Evolutionary conservation across 2,113 vertebrate species (phyloP).

Genomic region (Psittacara wagleri): DNA sequence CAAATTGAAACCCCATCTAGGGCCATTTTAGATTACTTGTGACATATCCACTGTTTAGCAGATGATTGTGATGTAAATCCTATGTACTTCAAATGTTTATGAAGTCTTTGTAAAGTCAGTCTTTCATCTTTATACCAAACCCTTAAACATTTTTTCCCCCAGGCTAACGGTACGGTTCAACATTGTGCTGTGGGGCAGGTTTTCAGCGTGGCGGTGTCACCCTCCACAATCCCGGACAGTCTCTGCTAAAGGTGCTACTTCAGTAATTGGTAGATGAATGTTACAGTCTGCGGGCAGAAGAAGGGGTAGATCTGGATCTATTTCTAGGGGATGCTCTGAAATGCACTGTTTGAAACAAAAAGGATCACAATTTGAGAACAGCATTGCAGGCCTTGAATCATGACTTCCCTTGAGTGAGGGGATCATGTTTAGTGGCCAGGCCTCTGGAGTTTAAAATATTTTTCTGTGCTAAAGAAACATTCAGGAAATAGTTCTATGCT

Average conservation of each 20-base stretch:
- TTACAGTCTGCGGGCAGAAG: slow-evolving; percentile 47
- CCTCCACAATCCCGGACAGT: background rate
- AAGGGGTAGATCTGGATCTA: slow-evolving; percentile 47
- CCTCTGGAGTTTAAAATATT: slow-evolving; percentile 47
- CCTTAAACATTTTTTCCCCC: background rate
- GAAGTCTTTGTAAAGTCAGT: slow-evolving; percentile 46
- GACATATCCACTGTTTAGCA: background rate
- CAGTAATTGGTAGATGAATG: slow-evolving; percentile 51
- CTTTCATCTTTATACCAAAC: slow-evolving; percentile 42
- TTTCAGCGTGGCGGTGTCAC: slow-evolving; percentile 20
- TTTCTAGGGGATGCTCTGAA: slow-evolving; percentile 61
- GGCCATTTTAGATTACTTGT: background rate
- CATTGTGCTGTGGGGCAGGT: slow-evolving; percentile 44
- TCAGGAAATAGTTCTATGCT: background rate
- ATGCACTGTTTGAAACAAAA: slow-evolving; percentile 51
- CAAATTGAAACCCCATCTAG: slow-evolving; percentile 8
- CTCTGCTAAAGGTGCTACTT: slow-evolving; percentile 37
- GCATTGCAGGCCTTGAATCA: slow-evolving; percentile 28
- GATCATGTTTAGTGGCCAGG: slow-evolving; percentile 20
- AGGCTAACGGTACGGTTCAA: background rate
- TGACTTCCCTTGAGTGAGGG: background rate
- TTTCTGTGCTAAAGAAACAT: background rate
- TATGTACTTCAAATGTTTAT: background rate
- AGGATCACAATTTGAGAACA: slow-evolving; percentile 29
- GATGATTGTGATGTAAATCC: background rate